Evolutionary conservation across 2,888 invertebrate species (phyloP), one percentile per base, ranked within the genome.

Genomic region (Lacanobia oleracea): DNA sequence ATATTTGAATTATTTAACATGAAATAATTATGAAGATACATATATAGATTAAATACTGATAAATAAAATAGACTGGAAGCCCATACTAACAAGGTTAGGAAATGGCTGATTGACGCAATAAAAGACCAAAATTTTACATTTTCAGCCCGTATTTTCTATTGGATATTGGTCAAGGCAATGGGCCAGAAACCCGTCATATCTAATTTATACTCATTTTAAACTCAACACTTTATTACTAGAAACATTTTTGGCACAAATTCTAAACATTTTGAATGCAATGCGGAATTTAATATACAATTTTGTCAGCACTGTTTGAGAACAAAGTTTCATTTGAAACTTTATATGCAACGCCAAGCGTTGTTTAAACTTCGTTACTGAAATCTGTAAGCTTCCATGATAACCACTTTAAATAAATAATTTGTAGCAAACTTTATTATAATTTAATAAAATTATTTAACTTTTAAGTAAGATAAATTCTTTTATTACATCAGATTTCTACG

Each of bases 221-320:
- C 40, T 48, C 27, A 56, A 71, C 53, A 50, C 18, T 27, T 51
- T 56, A 57, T 60, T 64, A 54, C 40, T 57, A 33, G 23, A 56
- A 64, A 59, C n/a, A 59, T 62, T 85, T 84, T 84, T 76, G 78
- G 85, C 82, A 76, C 73, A 60, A 43, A 54, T 73, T 69, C 75
- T 67, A 70, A 73, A 67, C 53, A 66, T 64, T 82, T 77, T 69
- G 74, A 63, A 70, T 76, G 74, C 67, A 74, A 74, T 82, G 63
- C 60, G 59, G 50, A 76, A 76, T 82, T 76, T 72, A 75, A 85
- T 85, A 66, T 67, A 79, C 61, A 67, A 75, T 77, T 79, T 72
- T 75, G 74, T 75, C 74, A 67, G 61, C 66, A 72, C 70, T 50
- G 66, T 77, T 82, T 65, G 62, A 61, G 68, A 77, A 78, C 79